Evolutionary conservation across 2,113 vertebrate species (phyloP), one percentile per base, ranked within the genome.

Genomic region (Myotis yumanensis): DNA sequence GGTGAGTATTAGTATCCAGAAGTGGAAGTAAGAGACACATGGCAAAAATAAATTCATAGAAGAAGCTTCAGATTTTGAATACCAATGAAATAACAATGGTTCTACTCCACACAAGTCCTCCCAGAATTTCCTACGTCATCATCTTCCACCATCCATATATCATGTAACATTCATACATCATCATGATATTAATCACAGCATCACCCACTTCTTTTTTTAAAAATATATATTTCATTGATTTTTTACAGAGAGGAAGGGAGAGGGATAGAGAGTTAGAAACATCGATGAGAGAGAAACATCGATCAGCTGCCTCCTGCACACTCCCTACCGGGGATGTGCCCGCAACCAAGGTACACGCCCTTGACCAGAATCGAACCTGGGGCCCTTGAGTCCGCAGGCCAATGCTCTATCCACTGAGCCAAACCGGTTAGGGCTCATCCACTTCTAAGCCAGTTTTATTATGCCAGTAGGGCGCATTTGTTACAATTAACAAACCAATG

Each of bases 21-120:
- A 87, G 11, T 43, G 23, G 64, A 59, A 52, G 43, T n/a, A 66
- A 93, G 80, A 77, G 62, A 91, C 23, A 18, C 11, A 68, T 3
- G 69, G 62, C 18, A 75, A 86, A 81, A 79, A 62, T 73, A 75
- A 73, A 83, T 40, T 87, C 14, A 59, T 16, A 54, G 73, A 40
- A 72, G 84, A 95, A 89, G 11, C 23, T 75, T 75, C 25, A 37
- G 62, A 69, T 46, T 94, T 83, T 75, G 76, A 93, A 90, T 83
- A 54, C n/a, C 64, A 51, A n/a, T 32, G 64, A 84, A 83, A 32
- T 25, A 73, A n/a, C 11, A 40, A n/a, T 52, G n/a, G n/a, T 46
- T 23, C 48, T 80, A 18, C 3, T 87, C 84, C 23, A 23, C 18
- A 15, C 10, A 69, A 17, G 32, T 32, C 32, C 17, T 4, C 2